phyloP scores from a whole-genome alignment of 2,888 invertebrate genomes.

The Mantis religiosa region DNA sequence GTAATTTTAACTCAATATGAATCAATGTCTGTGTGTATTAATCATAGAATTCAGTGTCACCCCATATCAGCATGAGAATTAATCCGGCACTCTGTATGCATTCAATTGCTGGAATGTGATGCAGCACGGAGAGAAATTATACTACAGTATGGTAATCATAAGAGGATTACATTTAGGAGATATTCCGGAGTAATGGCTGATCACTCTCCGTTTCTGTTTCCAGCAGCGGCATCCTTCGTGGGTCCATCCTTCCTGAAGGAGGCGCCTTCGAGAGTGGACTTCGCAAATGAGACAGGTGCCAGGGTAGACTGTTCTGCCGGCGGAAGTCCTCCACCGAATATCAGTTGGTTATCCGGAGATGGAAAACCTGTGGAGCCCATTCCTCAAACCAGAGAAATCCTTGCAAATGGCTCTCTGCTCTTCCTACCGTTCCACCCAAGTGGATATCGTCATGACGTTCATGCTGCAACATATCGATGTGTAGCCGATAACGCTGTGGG shows the following conservation, averaged over 20 bases:
- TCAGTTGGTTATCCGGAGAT: slow-evolving; percentile 36
- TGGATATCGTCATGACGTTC: slow-evolving; percentile 39
- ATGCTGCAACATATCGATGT: slow-evolving; percentile 37
- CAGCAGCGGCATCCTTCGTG: slow-evolving; percentile 26
- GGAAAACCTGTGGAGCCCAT: slow-evolving; percentile 35
- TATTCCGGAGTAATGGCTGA: background rate
- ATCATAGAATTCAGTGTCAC: background rate
- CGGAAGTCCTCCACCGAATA: slow-evolving; percentile 35
- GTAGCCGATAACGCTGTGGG: slow-evolving; percentile 37
- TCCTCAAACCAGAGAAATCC: slow-evolving; percentile 34
- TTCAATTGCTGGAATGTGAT: background rate
- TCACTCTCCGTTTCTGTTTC: background rate
- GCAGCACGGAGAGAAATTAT: background rate
- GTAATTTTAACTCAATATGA: background rate
- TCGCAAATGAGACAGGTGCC: slow-evolving; percentile 37
- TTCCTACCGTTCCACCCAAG: slow-evolving; percentile 38
- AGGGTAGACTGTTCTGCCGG: slow-evolving; percentile 37
- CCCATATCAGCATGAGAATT: background rate
- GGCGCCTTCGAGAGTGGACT: slow-evolving; percentile 37
- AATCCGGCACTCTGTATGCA: background rate
- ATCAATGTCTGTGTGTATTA: background rate
- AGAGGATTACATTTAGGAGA: background rate
- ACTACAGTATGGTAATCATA: background rate
- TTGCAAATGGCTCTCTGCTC: slow-evolving; percentile 36
- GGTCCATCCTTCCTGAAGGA: slow-evolving; percentile 37